Evolutionary conservation across 2,113 vertebrate genomes (phyloP).

Genomic region (Scytalopus superciliaris): DNA sequence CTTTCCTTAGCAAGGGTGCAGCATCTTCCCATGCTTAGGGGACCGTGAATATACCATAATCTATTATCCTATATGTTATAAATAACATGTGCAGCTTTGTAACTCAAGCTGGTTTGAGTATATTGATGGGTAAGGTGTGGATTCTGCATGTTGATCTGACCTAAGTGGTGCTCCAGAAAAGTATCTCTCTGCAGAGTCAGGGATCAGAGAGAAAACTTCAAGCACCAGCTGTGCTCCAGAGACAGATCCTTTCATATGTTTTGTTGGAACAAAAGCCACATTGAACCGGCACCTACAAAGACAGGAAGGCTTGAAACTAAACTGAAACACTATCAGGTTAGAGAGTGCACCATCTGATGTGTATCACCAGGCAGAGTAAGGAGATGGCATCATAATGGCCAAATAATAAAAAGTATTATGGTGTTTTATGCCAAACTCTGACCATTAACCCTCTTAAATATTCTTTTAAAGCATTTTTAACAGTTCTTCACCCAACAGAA

Average conservation of each 20-base stretch:
- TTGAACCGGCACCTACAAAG: background rate
- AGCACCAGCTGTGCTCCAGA: background rate
- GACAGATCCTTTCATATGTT: background rate
- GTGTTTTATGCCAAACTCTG: background rate
- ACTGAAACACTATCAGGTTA: background rate
- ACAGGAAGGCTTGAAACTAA: background rate
- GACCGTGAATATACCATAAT: background rate
- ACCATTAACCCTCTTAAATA: background rate
- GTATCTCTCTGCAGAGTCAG: background rate
- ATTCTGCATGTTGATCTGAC: background rate
- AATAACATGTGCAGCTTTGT: background rate
- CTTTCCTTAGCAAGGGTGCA: background rate
- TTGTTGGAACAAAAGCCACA: background rate
- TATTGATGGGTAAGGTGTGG: background rate
- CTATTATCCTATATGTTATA: background rate
- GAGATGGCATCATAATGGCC: background rate
- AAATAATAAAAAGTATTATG: background rate
- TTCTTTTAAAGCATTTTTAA: background rate
- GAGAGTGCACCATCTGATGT: accelerated
- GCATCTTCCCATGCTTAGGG: background rate
- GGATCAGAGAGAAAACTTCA: background rate
- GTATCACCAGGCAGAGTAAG: background rate
- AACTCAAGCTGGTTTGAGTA: background rate
- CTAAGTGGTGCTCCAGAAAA: background rate
- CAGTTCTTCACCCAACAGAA: background rate